A percentile compares a stretch with the other conserved stretches of the same genome.
Conservation (phyloP, 2,888 invertebrate genomes). For the Eupithecia subumbrata region DNA sequence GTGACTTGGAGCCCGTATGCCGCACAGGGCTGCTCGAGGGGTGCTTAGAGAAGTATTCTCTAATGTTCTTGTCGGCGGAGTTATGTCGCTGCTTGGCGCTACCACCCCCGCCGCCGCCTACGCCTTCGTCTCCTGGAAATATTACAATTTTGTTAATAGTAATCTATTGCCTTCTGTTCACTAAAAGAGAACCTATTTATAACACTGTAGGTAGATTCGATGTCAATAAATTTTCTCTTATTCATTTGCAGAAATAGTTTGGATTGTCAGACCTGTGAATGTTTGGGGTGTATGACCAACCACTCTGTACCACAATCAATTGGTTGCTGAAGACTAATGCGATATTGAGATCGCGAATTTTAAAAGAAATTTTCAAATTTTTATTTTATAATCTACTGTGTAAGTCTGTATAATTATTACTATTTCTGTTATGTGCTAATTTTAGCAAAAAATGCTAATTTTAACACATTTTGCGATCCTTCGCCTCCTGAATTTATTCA, state of each 20-base stretch:
- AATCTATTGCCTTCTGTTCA: not conserved
- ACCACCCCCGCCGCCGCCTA: conserved; percentile 84
- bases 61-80: conserved; percentile 91
- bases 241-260: not conserved
- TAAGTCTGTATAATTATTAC: no score
- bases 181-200: not conserved
- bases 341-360: not conserved
- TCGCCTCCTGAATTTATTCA: not conserved
- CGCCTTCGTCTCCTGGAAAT: conserved; percentile 79
- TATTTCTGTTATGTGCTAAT: no score
- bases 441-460: no score
- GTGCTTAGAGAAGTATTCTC: conserved; percentile 95
- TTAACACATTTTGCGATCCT: not conserved
- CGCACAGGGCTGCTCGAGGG: conserved; percentile 92
- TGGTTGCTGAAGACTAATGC: not conserved
- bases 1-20: conserved; percentile 91
- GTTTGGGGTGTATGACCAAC: not conserved
- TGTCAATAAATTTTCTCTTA: not conserved
- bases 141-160: not conserved
- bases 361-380: not conserved
- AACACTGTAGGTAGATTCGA: not conserved
- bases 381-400: no score
- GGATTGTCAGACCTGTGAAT: not conserved
- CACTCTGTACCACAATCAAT: no score
- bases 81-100: conserved; percentile 79